These are phyloP conservation scores for Tinamus major DNA, from an alignment of 2,797 vertebrate species.

Conservation along the genomic window DNA sequence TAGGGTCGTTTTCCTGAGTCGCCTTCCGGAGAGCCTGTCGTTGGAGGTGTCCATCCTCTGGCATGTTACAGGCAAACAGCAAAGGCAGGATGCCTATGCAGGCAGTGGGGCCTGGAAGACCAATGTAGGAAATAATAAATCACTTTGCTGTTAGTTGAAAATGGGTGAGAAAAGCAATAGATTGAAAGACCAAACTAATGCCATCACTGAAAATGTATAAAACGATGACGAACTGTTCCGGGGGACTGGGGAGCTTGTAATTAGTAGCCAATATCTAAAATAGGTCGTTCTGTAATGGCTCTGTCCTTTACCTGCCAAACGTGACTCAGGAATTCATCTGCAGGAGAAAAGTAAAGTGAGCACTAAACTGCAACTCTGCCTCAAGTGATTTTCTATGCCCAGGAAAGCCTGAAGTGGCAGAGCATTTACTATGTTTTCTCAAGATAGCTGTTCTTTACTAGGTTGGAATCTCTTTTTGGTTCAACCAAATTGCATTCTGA, in stretches of 20 bases:
- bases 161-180: neutral
- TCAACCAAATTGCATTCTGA: neutral
- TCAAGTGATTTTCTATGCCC: neutral
- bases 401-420: neutral
- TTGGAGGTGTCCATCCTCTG: neutral
- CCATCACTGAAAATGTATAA: neutral
- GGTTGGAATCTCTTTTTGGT: neutral
- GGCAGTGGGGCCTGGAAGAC: neutral
- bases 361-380: neutral
- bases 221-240: neutral
- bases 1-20: neutral
- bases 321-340: neutral
- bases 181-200: neutral
- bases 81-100: neutral
- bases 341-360: neutral
- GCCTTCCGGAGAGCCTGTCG: neutral
- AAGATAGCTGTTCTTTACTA: neutral
- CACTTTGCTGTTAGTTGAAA: neutral
- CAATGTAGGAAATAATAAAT: neutral
- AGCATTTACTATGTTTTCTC: neutral
- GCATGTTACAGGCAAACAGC: accelerated
- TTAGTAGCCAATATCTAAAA: neutral
- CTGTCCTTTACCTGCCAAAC: neutral
- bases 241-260: neutral
- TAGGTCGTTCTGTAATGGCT: neutral